Conservation (phyloP, 2,797 vertebrate species). For the Heliangelus exortis region DNA sequence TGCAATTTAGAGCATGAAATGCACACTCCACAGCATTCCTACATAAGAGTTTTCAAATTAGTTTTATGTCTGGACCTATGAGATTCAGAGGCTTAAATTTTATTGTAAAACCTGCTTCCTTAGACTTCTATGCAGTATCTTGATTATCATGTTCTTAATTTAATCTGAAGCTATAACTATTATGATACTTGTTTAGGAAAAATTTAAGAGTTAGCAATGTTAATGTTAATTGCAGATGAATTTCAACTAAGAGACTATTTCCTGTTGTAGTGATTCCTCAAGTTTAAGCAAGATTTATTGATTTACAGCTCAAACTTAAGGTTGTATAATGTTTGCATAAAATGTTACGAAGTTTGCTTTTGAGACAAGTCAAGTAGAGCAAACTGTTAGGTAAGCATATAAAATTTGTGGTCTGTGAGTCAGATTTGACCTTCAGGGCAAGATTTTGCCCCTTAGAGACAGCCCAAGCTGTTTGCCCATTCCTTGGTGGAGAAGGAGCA, state of each 20-base stretch:
- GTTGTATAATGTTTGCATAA: constrained; percentile 42
- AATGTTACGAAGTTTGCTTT: constrained; percentile 39
- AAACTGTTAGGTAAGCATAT: constrained; percentile 3
- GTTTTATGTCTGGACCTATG: background rate
- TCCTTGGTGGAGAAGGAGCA: background rate
- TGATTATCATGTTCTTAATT: background rate
- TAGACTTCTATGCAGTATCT: background rate
- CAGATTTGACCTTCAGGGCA: constrained; percentile 28
- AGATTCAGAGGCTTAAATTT: background rate
- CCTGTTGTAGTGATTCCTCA: background rate
- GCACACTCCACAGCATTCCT: background rate
- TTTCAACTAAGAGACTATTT: background rate
- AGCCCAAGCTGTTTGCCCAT: background rate
- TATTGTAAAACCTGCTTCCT: background rate
- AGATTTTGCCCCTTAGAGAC: background rate
- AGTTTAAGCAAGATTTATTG: background rate
- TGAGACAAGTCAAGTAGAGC: constrained; percentile 7
- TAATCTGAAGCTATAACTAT: background rate
- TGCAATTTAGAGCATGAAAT: background rate
- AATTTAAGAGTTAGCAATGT: background rate
- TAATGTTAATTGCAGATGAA: background rate
- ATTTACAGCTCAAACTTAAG: background rate
- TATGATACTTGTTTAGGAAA: background rate
- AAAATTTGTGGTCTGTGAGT: background rate
- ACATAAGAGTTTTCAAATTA: background rate